Conservation (phyloP, 2,888 invertebrate species). For the Thyatira batis region DNA sequence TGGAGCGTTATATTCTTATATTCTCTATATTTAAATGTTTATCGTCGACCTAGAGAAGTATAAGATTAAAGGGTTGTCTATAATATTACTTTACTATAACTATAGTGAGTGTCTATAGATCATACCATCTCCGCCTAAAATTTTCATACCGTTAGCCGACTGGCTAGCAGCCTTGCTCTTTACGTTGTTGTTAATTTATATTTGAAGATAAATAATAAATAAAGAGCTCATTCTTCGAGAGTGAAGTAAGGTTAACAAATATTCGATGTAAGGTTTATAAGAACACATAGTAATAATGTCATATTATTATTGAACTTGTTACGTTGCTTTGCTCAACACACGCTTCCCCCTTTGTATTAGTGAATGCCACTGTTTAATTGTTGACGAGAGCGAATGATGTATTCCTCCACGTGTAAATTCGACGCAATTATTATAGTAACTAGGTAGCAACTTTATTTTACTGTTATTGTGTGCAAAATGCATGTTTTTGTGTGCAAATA, state of each 20-base stretch:
- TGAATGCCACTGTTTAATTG: not conserved
- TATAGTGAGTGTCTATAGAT: not conserved
- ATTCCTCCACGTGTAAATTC: not conserved
- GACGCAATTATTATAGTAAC: not conserved
- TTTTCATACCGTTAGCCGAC: not conserved
- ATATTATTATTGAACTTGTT: not conserved
- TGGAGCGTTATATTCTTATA: not conserved
- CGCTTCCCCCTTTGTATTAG: not conserved
- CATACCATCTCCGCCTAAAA: not conserved
- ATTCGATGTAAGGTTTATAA: too few relatives aligned
- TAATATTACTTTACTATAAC: not conserved
- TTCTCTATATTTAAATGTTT: too few relatives aligned
- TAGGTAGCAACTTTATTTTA: slow-evolving; percentile 3
- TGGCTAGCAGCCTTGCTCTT: not conserved
- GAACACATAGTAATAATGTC: not conserved
- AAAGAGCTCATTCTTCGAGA: too few relatives aligned
- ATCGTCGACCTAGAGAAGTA: too few relatives aligned
- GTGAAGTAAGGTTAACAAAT: not conserved
- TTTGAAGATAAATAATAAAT: too few relatives aligned
- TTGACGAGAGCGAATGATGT: not conserved
- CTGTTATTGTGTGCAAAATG: slow-evolving; percentile 1
- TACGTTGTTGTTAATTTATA: too few relatives aligned
- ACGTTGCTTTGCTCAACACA: not conserved
- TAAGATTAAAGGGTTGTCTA: too few relatives aligned
- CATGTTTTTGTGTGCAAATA: not conserved